Evolutionary conservation across 2,113 vertebrate genomes (phyloP).

Genomic region (Conger conger): DNA sequence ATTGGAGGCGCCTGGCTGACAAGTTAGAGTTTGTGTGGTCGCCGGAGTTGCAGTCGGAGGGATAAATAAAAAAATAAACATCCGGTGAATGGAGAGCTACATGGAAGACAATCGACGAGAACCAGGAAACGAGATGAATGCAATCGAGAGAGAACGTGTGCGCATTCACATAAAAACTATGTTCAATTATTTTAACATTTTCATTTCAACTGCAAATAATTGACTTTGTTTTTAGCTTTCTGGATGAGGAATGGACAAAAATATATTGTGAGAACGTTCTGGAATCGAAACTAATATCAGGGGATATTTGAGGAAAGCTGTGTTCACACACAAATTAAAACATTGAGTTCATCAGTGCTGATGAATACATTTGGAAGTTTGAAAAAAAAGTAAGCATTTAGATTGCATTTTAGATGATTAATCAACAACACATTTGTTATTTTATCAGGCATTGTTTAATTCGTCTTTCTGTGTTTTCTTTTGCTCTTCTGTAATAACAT

Average conservation of each 20-base stretch:
- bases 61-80: conserved; percentile 19
- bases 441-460: conserved; percentile 73
- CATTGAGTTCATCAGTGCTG: conserved; percentile 41
- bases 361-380: conserved; percentile 48
- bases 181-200: no score
- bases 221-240: no score
- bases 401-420: conserved; percentile 75
- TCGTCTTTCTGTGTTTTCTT: conserved; percentile 50
- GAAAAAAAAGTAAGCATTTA: conserved; percentile 63
- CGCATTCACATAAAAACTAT: conserved; percentile 9
- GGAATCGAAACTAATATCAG: not conserved
- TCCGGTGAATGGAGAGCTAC: not conserved
- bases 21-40: conserved; percentile 31
- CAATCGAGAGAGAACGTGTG: not conserved
- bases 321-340: conserved; percentile 22
- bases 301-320: conserved; percentile 15
- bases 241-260: not conserved
- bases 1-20: not conserved
- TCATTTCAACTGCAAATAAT: no score
- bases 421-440: conserved; percentile 73
- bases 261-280: not conserved
- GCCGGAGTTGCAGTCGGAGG: conserved; percentile 16
- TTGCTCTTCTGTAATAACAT: conserved; percentile 74
- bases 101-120: not conserved
- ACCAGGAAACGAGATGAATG: no score